A percentile compares a stretch with the other conserved stretches of the same genome.
Evolutionary conservation across 2,797 vertebrate genomes (phyloP).

Genomic region (Bradypus variegatus): DNA sequence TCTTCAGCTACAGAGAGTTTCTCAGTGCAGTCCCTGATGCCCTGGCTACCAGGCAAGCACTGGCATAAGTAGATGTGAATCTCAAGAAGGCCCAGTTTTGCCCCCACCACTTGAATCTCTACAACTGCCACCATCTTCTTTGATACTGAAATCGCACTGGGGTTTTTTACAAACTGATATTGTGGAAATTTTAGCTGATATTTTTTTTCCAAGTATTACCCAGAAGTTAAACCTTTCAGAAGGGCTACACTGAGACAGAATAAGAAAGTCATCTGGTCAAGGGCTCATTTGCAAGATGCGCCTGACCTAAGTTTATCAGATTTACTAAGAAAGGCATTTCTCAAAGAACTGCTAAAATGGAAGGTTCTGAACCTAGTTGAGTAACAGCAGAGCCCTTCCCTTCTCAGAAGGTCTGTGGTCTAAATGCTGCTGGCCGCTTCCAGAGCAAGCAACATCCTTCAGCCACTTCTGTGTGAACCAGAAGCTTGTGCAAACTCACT

Average conservation of each 20-base stretch:
- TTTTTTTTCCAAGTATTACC: not conserved
- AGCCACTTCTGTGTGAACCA: not conserved
- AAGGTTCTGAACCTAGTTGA: not conserved
- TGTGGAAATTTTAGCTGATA: no score
- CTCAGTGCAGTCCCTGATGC: no score
- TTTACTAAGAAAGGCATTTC: not conserved
- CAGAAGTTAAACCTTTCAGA: slow-evolving; percentile 16
- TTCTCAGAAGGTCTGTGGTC: not conserved
- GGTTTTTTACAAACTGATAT: no score
- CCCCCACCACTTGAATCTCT: no score
- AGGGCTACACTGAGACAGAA: not conserved
- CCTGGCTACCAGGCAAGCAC: no score
- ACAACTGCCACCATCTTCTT: no score
- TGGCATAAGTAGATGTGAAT: no score
- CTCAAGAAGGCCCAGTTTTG: no score
- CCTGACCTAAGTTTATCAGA: not conserved
- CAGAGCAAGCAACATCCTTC: not conserved
- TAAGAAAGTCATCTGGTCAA: slow-evolving; percentile 35
- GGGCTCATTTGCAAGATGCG: slow-evolving; percentile 22
- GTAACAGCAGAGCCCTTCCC: not conserved
- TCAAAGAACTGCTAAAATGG: slow-evolving; percentile 13
- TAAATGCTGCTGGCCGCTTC: not conserved
- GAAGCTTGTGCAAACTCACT: not conserved
- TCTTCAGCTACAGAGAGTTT: no score
- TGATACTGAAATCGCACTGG: no score